Evolutionary conservation across 2,797 vertebrate species (phyloP).

Genomic region (Halcyon leucocephala): DNA sequence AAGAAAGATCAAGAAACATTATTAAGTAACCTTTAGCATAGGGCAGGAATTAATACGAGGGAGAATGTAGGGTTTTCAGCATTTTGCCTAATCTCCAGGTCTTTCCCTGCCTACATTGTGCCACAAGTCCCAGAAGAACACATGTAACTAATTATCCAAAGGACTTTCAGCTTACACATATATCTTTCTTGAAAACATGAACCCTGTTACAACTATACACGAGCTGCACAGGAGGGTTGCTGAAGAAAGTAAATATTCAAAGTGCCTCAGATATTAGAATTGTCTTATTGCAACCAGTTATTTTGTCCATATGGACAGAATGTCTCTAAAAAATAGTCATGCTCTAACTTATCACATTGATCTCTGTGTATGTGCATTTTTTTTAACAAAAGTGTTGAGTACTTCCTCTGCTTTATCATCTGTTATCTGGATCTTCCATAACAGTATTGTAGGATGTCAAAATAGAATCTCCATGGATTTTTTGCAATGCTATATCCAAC

Average conservation of each 20-base stretch:
- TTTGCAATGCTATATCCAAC: background rate
- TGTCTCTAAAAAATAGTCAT: background rate
- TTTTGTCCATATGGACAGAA: background rate
- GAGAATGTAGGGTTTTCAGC: background rate
- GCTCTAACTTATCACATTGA: background rate
- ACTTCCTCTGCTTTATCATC: background rate
- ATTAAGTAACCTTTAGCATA: background rate
- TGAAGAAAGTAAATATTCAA: background rate
- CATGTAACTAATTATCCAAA: background rate
- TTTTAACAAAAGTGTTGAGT: background rate
- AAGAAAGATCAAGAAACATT: background rate
- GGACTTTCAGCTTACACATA: background rate
- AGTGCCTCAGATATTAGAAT: background rate
- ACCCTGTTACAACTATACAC: background rate
- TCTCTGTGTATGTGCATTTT: background rate
- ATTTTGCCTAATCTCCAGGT: background rate
- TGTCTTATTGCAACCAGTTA: background rate
- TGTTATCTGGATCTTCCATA: background rate
- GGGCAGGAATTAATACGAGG: background rate
- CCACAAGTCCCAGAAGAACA: background rate
- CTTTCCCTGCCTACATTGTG: background rate
- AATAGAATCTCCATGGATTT: background rate
- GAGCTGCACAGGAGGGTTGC: background rate
- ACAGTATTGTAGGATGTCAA: background rate
- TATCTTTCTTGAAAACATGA: background rate